These are phyloP conservation scores for Mechanitis messenoides DNA, from an alignment of 2,888 invertebrate genomes.

Conservation along the genomic window DNA sequence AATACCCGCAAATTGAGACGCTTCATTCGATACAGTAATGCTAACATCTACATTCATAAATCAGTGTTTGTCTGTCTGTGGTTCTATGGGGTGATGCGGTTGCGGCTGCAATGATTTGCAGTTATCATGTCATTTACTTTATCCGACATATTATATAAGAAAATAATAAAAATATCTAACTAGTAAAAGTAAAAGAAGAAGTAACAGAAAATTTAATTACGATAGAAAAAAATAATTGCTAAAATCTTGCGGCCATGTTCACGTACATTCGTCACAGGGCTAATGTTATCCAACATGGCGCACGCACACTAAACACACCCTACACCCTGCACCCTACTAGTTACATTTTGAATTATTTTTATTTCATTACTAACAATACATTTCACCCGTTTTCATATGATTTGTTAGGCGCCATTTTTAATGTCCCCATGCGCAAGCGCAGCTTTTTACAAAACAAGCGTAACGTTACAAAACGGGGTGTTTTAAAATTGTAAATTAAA, in stretches of 20 bases:
- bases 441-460: constrained; percentile 45
- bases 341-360: constrained; percentile 67
- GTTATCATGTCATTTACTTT: too few species aligned
- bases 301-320: constrained; percentile 27
- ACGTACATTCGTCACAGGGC: constrained; percentile 54
- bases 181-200: too few species aligned
- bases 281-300: constrained; percentile 67
- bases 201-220: too few species aligned
- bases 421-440: constrained; percentile 44
- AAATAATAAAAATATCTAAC: too few species aligned
- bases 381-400: constrained; percentile 75
- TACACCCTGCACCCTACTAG: constrained; percentile 30
- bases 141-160: too few species aligned
- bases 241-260: background rate
- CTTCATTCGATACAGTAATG: constrained; percentile 55
- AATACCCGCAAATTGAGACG: constrained; percentile 68
- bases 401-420: constrained; percentile 72
- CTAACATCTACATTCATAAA: constrained; percentile 23
- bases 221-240: too few species aligned
- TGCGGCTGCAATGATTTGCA: too few species aligned
- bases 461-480: constrained; percentile 39
- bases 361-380: constrained; percentile 73
- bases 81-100: background rate
- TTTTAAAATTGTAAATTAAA: constrained; percentile 20
- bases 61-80: constrained; percentile 12